Evolutionary conservation across 2,113 vertebrate species (phyloP).

Genomic region (Rana temporaria): DNA sequence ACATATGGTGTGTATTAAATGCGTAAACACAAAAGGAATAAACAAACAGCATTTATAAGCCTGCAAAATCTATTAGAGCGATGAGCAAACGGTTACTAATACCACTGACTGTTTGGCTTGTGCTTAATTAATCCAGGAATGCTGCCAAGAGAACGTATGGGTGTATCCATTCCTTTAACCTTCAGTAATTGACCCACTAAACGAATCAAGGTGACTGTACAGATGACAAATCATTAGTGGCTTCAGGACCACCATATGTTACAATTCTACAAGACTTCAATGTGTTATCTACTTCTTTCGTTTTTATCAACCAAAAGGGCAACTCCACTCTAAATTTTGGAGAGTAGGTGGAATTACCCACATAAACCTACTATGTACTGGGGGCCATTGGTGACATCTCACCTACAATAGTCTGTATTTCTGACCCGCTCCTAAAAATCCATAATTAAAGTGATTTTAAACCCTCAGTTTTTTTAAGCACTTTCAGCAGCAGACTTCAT

Average conservation of each 20-base stretch:
- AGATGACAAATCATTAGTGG: neutral
- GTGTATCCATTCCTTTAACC: neutral
- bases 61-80: neutral
- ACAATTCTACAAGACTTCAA: neutral
- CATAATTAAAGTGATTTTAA: no score
- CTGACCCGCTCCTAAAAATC: no score
- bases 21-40: constrained; percentile 3
- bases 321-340: no score
- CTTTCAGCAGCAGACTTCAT: no score
- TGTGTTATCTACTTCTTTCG: no score
- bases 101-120: neutral
- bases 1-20: constrained; percentile 27
- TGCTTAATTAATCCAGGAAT: neutral
- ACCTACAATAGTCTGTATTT: no score
- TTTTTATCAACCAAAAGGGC: no score
- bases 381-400: no score
- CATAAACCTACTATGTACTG: no score
- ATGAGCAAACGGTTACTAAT: neutral
- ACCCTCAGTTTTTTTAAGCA: no score
- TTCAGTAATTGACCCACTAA: neutral
- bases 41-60: constrained; percentile 27
- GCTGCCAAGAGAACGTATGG: constrained; percentile 1
- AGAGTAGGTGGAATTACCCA: no score
- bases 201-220: constrained; percentile 23
- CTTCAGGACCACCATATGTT: neutral